Evolutionary conservation across 2,113 vertebrate genomes (phyloP).

Genomic region (Mirza zaza): DNA sequence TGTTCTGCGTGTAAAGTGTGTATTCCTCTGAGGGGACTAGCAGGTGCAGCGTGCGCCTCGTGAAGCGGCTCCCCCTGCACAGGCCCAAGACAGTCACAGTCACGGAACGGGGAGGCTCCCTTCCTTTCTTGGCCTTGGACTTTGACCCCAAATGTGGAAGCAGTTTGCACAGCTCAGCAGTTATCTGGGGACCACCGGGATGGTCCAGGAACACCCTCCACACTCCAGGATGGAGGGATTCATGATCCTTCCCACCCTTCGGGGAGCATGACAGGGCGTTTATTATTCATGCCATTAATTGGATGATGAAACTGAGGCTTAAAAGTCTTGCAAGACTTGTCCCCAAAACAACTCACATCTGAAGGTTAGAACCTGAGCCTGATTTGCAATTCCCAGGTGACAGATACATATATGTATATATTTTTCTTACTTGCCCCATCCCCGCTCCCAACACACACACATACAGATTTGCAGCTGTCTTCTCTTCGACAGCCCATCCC

Average conservation of each 20-base stretch:
- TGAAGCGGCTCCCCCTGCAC: background rate
- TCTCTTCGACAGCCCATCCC: background rate
- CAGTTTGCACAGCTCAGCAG: background rate
- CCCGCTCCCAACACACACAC: background rate
- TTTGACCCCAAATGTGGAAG: background rate
- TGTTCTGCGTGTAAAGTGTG: background rate
- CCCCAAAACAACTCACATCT: background rate
- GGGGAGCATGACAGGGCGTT: background rate
- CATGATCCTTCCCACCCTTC: background rate
- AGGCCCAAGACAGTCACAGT: background rate
- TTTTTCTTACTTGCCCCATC: background rate
- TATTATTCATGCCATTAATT: background rate
- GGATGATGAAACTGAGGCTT: background rate
- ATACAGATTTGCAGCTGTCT: background rate
- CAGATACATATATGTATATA: background rate
- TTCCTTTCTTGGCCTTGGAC: background rate
- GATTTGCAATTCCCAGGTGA: background rate
- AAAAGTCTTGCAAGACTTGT: background rate
- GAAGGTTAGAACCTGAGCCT: background rate
- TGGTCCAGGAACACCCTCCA: background rate
- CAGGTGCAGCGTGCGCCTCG: accelerated
- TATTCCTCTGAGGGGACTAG: background rate
- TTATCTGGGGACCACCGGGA: background rate
- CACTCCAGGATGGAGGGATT: background rate
- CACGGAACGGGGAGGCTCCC: background rate